Conservation (phyloP, 2,113 vertebrate genomes). For the Microcebus griseorufus region DNA sequence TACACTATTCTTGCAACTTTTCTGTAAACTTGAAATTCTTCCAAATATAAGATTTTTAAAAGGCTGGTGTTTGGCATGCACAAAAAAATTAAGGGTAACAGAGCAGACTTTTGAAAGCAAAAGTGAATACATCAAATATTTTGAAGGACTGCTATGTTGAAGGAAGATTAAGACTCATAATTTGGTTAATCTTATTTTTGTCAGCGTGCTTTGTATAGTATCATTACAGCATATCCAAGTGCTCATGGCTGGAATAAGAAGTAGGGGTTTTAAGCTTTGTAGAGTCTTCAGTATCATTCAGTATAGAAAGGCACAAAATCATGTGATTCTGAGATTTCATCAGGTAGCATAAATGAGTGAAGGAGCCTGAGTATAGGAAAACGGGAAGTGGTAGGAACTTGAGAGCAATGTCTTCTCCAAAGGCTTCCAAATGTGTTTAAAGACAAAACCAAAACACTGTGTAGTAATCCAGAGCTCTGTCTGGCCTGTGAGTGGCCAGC, state of each 20-base stretch:
- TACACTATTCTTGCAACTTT: not conserved
- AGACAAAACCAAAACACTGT: not conserved
- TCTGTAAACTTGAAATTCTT: not conserved
- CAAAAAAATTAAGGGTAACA: not conserved
- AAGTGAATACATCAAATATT: not conserved
- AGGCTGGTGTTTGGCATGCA: not conserved
- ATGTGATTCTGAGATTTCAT: not conserved
- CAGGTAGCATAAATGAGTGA: not conserved
- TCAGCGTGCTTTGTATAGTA: not conserved
- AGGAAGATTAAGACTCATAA: conserved; percentile 21
- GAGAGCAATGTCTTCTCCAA: not conserved
- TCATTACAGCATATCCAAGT: not conserved
- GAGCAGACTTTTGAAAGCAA: not conserved
- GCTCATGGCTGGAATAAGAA: not conserved
- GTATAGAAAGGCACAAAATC: not conserved
- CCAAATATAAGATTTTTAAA: conserved; percentile 15
- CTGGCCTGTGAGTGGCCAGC: not conserved
- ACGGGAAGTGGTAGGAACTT: not conserved
- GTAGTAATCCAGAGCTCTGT: not conserved
- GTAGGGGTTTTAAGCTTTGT: not conserved
- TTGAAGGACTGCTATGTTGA: conserved; percentile 27
- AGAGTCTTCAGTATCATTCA: not conserved
- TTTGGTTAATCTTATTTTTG: conserved; percentile 26
- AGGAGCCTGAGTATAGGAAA: not conserved
- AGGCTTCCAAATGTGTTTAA: not conserved